Percentiles rank a stretch among this genome's conserved stretches.
These are phyloP conservation scores for Melanotus villosus DNA, from an alignment of 2,888 invertebrate genomes.

Conservation along the genomic window DNA sequence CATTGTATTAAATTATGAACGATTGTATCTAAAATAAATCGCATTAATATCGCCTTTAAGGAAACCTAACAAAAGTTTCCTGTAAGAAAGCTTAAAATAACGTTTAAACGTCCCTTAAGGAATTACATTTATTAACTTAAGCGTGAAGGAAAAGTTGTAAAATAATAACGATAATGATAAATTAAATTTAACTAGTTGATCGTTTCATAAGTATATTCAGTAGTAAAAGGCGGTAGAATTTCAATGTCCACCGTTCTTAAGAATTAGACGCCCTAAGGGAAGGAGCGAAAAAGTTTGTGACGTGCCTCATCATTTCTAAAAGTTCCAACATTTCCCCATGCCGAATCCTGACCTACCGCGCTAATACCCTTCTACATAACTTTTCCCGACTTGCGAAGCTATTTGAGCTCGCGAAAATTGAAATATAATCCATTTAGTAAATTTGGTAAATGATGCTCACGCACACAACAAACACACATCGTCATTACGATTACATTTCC, in stretches of 20 bases:
- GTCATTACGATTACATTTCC: not conserved
- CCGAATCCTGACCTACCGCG: slow-evolving; percentile 59
- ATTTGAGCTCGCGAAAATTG: slow-evolving; percentile 37
- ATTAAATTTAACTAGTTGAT: no score
- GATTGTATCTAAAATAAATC: no score
- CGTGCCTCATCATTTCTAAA: slow-evolving; percentile 54
- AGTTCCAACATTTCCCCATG: slow-evolving; percentile 52
- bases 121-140: no score
- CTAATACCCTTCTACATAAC: slow-evolving; percentile 53
- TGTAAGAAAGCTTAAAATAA: no score
- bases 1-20: no score
- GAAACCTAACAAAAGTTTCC: no score
- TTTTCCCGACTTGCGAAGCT: slow-evolving; percentile 37
- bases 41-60: no score
- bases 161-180: no score
- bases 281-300: slow-evolving; percentile 36
- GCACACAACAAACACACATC: slow-evolving; percentile 1
- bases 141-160: no score
- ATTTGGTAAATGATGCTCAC: slow-evolving; percentile 14
- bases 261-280: slow-evolving; percentile 31
- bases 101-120: no score
- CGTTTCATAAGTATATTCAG: no score
- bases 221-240: not conserved
- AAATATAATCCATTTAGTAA: slow-evolving; percentile 38
- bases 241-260: slow-evolving; percentile 2